Evolutionary conservation across 2,888 invertebrate species (phyloP), one percentile per base, ranked within the genome.

Genomic region (Parnassius mnemosyne): DNA sequence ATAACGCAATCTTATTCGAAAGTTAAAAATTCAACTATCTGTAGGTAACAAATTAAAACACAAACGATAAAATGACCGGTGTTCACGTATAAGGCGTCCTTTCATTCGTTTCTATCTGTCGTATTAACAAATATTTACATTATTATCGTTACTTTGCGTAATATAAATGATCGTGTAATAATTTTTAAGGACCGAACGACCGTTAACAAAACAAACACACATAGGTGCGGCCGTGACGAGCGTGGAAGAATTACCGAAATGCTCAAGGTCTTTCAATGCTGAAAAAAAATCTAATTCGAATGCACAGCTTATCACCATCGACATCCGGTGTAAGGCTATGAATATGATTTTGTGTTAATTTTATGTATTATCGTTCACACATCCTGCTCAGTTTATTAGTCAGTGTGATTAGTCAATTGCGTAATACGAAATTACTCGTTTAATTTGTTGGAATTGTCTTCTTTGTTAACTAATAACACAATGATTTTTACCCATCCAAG

Each of bases 321-420:
- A 76, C 79, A 74, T 87, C 85, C 85, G 82, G 79, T 73, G 54
- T 62, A 64, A 55, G 55, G 49, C 25, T 55, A 52, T 54, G 53
- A 74, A 67, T 72, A 65, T 65, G 66, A 76, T 79, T 73, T 76
- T 70, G 74, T 68, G 72, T 77, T 79, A 77, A 77, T 75, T 74
- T 74, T 69, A 74, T 72, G 73, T 71, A 70, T 74, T 78, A 82
- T 83, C 80, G 72, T 69, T 67, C 54, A 59, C 68, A 71, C 80
- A 77, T 88, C 87, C 88, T 83, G 85, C 66, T 65, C 60, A 72
- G 34, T 34, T 84, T 75, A 84, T 85, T 87, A 85, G 76, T 83
- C 80, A 78, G 70, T 76, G 67, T 63, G 59, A 71, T 74, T 72
- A 74, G 67, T 56, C 16, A 63, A 67, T 69, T 69, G 64, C 65